These are phyloP conservation scores for Megalonaias nervosa DNA, from an alignment of 1,140 invertebrate species.

Conservation along the genomic window DNA sequence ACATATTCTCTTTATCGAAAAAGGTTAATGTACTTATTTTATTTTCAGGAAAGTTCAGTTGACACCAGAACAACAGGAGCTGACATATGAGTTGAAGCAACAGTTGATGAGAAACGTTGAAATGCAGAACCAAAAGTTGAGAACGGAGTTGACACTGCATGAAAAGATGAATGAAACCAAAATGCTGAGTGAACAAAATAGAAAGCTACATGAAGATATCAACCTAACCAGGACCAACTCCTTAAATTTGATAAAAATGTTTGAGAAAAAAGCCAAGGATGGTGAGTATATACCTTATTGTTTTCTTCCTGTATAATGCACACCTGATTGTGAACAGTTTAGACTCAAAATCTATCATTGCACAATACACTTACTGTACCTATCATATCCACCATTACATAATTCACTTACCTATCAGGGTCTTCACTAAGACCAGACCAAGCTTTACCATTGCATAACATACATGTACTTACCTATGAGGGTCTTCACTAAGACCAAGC, in stretches of 20 bases:
- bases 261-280: constrained; percentile 56
- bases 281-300: constrained; percentile 23
- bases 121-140: constrained; percentile 55
- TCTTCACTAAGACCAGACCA: too few relatives aligned
- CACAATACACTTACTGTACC: not conserved
- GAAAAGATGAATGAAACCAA: constrained; percentile 56
- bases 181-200: constrained; percentile 43
- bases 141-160: constrained; percentile 56
- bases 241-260: constrained; percentile 50
- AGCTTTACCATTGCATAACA: too few relatives aligned
- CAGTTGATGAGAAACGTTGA: constrained; percentile 56
- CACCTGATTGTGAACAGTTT: not conserved
- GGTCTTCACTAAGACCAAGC: too few relatives aligned
- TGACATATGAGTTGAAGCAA: constrained; percentile 58
- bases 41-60: constrained; percentile 29
- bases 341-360: not conserved
- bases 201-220: constrained; percentile 42
- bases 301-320: not conserved
- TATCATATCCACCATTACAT: not conserved
- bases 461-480: too few relatives aligned
- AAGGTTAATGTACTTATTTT: not conserved
- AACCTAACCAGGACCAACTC: constrained; percentile 49
- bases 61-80: constrained; percentile 55
- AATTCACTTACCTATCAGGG: too few relatives aligned
- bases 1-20: not conserved